These are phyloP conservation scores for Prosopocoilus inquinatus DNA, from an alignment of 2,888 invertebrate genomes.

Conservation along the genomic window DNA sequence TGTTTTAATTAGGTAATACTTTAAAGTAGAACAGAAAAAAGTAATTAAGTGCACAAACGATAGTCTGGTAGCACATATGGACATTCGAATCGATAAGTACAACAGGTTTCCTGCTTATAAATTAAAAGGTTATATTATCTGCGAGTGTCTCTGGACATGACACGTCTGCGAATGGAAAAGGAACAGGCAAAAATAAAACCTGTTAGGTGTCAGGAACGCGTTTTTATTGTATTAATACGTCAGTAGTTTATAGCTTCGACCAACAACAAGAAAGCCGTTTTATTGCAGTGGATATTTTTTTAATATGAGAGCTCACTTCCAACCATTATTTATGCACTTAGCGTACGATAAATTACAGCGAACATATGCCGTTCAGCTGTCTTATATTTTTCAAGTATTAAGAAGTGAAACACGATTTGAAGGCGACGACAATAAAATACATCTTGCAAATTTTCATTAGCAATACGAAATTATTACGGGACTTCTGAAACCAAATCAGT, in stretches of 20 bases:
- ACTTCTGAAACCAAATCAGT: no score
- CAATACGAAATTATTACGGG: no score
- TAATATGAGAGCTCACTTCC: conserved; percentile 2
- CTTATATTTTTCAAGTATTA: background rate
- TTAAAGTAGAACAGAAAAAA: conserved; percentile 3
- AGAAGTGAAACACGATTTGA: no score
- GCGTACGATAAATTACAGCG: background rate
- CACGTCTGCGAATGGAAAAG: conserved; percentile 17
- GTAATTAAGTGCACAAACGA: conserved; percentile 5
- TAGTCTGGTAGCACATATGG: conserved; percentile 11
- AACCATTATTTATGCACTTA: conserved; percentile 4
- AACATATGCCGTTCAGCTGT: background rate
- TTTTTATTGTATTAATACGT: conserved; percentile 20
- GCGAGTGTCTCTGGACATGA: conserved; percentile 19
- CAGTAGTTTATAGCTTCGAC: conserved; percentile 14
- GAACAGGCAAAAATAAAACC: conserved; percentile 21
- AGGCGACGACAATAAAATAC: no score
- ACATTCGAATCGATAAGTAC: conserved; percentile 11
- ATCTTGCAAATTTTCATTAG: no score
- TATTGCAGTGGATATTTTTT: conserved; percentile 9
- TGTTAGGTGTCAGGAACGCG: conserved; percentile 26
- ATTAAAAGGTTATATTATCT: conserved; percentile 23
- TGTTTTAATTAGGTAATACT: background rate
- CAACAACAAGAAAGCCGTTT: conserved; percentile 16
- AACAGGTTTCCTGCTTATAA: conserved; percentile 20